These are phyloP conservation scores for Vireo altiloquus DNA, from an alignment of 2,113 vertebrate species.

Conservation along the genomic window DNA sequence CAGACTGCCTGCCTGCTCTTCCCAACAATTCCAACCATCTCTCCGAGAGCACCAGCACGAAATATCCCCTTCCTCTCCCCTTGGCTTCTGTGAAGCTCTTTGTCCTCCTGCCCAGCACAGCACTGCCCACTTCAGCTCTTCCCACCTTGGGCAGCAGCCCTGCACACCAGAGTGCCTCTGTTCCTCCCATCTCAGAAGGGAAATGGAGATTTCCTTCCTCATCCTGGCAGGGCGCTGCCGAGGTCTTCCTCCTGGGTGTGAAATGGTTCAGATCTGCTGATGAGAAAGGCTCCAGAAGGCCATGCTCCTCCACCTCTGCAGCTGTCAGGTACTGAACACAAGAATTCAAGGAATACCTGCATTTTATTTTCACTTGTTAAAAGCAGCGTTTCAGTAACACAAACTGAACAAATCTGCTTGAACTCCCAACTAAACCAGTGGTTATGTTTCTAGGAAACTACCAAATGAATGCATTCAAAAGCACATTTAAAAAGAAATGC, in stretches of 20 bases:
- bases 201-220: conserved; percentile 14
- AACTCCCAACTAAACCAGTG: background rate
- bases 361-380: background rate
- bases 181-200: background rate
- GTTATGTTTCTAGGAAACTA: conserved; percentile 30
- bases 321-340: background rate
- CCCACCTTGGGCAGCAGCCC: background rate
- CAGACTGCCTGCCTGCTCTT: background rate
- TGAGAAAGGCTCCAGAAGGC: background rate
- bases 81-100: background rate
- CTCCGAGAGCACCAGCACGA: background rate
- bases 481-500: background rate
- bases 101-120: background rate
- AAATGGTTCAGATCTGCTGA: background rate
- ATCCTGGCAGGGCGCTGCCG: background rate
- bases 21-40: background rate
- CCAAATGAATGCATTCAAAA: background rate
- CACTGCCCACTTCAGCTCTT: background rate
- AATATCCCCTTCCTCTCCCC: background rate
- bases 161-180: background rate
- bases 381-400: background rate
- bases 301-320: background rate
- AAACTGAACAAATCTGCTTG: background rate
- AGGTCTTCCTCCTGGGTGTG: background rate
- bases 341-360: background rate